Conservation (phyloP, 2,797 vertebrate species). For the Bradypodion ventrale region DNA sequence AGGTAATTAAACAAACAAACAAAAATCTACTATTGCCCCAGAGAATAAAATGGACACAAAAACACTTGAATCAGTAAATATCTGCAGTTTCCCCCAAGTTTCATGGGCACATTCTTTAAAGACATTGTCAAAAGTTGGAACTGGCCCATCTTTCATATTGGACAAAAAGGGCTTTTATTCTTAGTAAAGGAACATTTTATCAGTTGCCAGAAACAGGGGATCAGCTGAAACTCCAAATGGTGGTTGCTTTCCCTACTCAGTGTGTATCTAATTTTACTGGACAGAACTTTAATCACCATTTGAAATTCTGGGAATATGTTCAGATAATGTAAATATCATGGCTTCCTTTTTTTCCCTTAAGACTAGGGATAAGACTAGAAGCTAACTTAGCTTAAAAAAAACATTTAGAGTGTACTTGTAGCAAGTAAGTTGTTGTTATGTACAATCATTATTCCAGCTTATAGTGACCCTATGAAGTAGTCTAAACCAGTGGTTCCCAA, state of each 20-base stretch:
- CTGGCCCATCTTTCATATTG: neutral
- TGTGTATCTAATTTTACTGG: neutral
- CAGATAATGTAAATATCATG: neutral
- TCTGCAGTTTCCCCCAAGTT: neutral
- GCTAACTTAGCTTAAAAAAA: neutral
- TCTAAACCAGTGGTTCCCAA: too few species aligned
- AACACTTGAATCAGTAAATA: neutral
- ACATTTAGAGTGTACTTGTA: neutral
- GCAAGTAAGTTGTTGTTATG: neutral
- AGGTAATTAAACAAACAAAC: constrained; percentile 13
- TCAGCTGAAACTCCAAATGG: neutral
- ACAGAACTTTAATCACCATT: neutral
- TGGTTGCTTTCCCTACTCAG: neutral
- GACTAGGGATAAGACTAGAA: neutral
- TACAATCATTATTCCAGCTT: too few species aligned
- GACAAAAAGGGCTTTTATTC: constrained; percentile 10
- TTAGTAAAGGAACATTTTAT: neutral
- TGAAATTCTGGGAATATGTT: neutral
- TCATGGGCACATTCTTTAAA: neutral
- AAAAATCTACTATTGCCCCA: neutral
- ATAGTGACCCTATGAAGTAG: too few species aligned
- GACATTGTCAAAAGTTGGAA: neutral
- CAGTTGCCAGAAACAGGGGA: neutral
- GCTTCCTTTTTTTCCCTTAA: neutral
- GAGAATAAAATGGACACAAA: neutral